phyloP scores from a whole-genome alignment of 2,888 invertebrate genomes.

The Trimorus sp. region DNA sequence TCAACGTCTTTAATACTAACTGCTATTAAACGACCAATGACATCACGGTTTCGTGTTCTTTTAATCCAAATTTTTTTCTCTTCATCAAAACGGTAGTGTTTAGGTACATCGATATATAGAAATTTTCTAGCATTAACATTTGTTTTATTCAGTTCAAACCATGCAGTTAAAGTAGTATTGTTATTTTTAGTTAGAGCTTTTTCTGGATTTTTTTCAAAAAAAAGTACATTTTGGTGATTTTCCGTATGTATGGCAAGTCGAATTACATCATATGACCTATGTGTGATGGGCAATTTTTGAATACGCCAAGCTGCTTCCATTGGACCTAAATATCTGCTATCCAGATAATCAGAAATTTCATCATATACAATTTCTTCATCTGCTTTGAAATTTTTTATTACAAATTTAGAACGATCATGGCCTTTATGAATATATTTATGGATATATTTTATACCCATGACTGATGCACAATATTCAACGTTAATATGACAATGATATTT shows the following conservation, averaged over 20 bases:
- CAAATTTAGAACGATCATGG: slow-evolving; percentile 30
- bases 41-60: slow-evolving; percentile 16
- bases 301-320: slow-evolving; percentile 61
- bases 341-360: slow-evolving; percentile 35
- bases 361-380: neutral
- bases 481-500: slow-evolving; percentile 60
- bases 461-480: slow-evolving; percentile 62
- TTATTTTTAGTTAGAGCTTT: slow-evolving; percentile 19
- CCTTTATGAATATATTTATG: slow-evolving; percentile 62
- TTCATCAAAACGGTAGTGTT: slow-evolving; percentile 11
- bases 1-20: slow-evolving; percentile 53
- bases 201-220: slow-evolving; percentile 6
- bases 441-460: slow-evolving; percentile 59
- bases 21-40: slow-evolving; percentile 40
- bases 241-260: slow-evolving; percentile 54
- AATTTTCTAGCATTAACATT: slow-evolving; percentile 27
- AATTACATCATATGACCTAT: slow-evolving; percentile 53
- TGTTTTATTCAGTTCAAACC: slow-evolving; percentile 52
- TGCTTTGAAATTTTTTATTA: neutral
- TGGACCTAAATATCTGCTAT: slow-evolving; percentile 46
- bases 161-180: slow-evolving; percentile 53
- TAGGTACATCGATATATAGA: slow-evolving; percentile 32
- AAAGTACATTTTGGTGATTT: slow-evolving; percentile 56
- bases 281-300: slow-evolving; percentile 58
- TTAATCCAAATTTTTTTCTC: slow-evolving; percentile 6